Evolutionary conservation across 2,797 vertebrate genomes (phyloP), one percentile per base, ranked within the genome.

Genomic region (Pteronotus mesoamericanus): DNA sequence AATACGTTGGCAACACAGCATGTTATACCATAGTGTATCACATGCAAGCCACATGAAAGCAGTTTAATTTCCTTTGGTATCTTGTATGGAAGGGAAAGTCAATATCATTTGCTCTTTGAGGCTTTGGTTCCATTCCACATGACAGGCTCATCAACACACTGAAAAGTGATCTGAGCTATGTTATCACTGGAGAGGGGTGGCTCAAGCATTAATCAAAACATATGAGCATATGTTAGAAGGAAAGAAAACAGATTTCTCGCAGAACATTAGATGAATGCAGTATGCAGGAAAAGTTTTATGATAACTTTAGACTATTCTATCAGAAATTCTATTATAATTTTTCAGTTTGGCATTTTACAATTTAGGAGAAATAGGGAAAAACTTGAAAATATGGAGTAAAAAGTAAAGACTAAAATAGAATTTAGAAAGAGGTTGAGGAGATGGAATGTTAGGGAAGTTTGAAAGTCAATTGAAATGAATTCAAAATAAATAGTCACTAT

Each of bases 31-130:
- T 57, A 86, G 29, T 24, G 14, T n/a, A 74, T 89, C 39, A 79
- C 64, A 85, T 39, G 32, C 48, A 79, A 95, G 80, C 39, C 91
- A 89, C 80, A 90, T 80, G 91, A 89, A 93, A 80, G 66, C 42
- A 59, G 37, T 90, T 89, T 86, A 66, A 86, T 78, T 72, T 85
- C 79, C n/a, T 57, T 93, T 74, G 79, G 48, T 12, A 69, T 89
- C 39, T 66, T 72, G 22, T 80, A 66, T 80, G 80, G 80, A 68
- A 90, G 32, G 39, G 57, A 51, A 86, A 93, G 59, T 48, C 80
- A 93, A 68, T 86, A 68, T 68, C 57, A 66, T 80, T 74, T 86
- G 66, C 66, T 95, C 46, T 66, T 79, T 80, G 66, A 86, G 57
- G 32, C 72, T 93, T 86, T 68, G 57, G 48, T 90, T 80, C 66